These are phyloP conservation scores for Arizona elegans DNA, from an alignment of 2,113 vertebrate species.

Conservation along the genomic window DNA sequence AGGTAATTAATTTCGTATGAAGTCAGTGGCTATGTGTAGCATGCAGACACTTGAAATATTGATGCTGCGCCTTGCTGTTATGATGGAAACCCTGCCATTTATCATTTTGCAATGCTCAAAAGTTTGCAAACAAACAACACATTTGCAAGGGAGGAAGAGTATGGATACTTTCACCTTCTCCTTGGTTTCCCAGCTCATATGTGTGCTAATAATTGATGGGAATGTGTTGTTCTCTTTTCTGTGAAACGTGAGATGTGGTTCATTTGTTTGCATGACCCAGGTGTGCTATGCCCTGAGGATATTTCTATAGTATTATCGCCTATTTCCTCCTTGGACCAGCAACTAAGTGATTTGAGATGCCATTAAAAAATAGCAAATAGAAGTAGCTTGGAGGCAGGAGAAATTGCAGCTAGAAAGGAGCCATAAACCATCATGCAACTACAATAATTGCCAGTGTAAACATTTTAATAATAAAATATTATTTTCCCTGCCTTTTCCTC, in stretches of 20 bases:
- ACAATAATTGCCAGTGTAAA: neutral
- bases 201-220: neutral
- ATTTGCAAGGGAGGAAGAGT: neutral
- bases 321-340: neutral
- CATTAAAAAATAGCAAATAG: neutral
- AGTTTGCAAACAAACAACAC: conserved; percentile 14
- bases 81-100: conserved; percentile 12
- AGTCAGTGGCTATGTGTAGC: conserved; percentile 34
- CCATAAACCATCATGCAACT: neutral
- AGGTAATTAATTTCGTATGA: conserved; percentile 59
- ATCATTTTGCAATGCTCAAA: conserved; percentile 4
- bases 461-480: neutral
- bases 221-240: neutral
- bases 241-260: neutral
- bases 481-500: neutral
- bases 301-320: neutral
- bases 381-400: neutral
- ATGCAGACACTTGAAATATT: conserved; percentile 44
- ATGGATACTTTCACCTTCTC: neutral
- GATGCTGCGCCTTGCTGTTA: conserved; percentile 35
- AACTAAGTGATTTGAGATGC: neutral
- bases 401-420: neutral
- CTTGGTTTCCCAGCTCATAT: neutral
- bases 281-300: neutral
- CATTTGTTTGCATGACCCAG: neutral